phyloP scores from a whole-genome alignment of 2,113 vertebrate genomes.

The Ophthalmolycus amberensis region DNA sequence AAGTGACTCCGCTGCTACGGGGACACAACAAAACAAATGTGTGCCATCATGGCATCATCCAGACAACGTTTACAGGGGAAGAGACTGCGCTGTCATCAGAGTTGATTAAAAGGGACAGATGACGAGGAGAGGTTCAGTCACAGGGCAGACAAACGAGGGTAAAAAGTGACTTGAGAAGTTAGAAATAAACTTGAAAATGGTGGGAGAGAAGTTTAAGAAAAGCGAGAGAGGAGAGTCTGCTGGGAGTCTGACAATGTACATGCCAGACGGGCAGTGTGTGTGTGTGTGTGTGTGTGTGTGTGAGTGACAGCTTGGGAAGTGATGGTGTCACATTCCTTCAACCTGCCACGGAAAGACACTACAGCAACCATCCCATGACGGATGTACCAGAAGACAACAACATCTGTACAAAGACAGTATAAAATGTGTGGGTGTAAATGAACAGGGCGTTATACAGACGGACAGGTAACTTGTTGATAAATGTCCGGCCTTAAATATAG shows the following conservation, averaged over 20 bases:
- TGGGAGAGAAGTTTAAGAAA: conserved; percentile 17
- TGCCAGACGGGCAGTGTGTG: conserved; percentile 5
- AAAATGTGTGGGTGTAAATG: background rate
- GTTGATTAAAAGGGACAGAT: background rate
- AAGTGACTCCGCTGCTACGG: background rate
- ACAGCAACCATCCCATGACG: conserved; percentile 23
- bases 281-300: conserved; percentile 31
- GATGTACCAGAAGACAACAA: conserved; percentile 5
- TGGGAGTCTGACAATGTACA: conserved; percentile 56
- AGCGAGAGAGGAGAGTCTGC: conserved; percentile 21
- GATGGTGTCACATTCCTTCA: conserved; percentile 29
- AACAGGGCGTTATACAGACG: background rate
- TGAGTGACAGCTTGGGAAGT: conserved; percentile 19
- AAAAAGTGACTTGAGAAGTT: conserved; percentile 7
- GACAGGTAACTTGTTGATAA: background rate
- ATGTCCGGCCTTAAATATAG: background rate
- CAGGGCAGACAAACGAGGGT: conserved; percentile 12
- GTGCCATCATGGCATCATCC: background rate
- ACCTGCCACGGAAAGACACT: conserved; percentile 21
- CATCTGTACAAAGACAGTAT: conserved; percentile 7
- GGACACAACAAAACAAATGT: background rate
- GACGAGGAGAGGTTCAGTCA: background rate
- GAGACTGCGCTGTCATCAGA: background rate
- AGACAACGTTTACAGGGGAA: background rate
- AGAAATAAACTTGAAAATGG: conserved; percentile 31